Evolutionary conservation across 2,797 vertebrate genomes (phyloP), one percentile per base, ranked within the genome.

Genomic region (Nasua narica): DNA sequence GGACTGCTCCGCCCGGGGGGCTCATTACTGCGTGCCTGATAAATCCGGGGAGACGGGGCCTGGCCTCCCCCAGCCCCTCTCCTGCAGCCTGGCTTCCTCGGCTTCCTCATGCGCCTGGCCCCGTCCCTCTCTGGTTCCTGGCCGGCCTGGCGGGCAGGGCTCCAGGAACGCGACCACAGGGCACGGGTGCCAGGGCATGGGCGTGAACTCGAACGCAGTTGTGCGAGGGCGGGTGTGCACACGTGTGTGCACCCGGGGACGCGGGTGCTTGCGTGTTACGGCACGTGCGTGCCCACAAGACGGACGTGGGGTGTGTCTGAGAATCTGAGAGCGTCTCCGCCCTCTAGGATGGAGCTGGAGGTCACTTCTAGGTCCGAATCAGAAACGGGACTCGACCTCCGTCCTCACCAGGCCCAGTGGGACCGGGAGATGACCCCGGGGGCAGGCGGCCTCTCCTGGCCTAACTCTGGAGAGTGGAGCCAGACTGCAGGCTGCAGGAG

Each of bases 21-120:
- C 98, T 98, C 97, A 97, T 98, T 98, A 98, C 98, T 83, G 95
- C 85, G 92, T n/a, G 10, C 92, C 90, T 96, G 98, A 98, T 97
- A 98, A 98, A 98, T 98, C 74, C 37, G 19, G 98, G 96, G 98
- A 98, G 98, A 98, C 98, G 96, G 97, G 94, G 88, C 96, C 78
- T 21, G 72, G 77, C 93, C 86, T 94, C 92, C 37, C 32, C 78
- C 48, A n/a, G 7, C 70, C 62, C 43, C 15, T 62, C 58, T 69
- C 79, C 83, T 43, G 65, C 74, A 14, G 58, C 87, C 93, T 12
- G 8, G 77, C 72, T 95, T 76, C 50, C 93, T 50, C 43, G 67
- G 74, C 72, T 58, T 65, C 32, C 94, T 77, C 37, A 0, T 21
- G 60, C 21, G 67, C 56, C 69, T 84, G 88, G 72, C 69, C 48